Percentiles rank a stretch among this genome's conserved stretches.
Conservation (phyloP, 2,797 vertebrate species). For the Sphaeramia orbicularis region DNA sequence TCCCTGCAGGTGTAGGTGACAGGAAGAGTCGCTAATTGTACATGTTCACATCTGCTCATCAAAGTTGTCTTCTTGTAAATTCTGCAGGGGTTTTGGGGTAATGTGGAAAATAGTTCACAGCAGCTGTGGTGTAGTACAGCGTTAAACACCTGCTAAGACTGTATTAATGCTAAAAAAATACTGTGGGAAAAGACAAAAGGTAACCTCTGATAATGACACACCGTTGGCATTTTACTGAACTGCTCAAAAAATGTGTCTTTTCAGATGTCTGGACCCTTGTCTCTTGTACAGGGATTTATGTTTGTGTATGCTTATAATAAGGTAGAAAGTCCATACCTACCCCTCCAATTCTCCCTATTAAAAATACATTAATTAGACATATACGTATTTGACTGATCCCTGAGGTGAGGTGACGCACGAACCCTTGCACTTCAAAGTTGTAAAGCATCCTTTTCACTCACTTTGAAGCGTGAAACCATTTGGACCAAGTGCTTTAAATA, state of each 20-base stretch:
- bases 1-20: too few relatives aligned
- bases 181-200: too few relatives aligned
- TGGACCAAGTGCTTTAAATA: conserved; percentile 22
- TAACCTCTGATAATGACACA: too few relatives aligned
- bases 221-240: too few relatives aligned
- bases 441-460: conserved; percentile 12
- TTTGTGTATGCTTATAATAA: conserved; percentile 22
- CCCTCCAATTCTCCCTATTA: background rate
- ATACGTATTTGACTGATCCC: conserved; percentile 29
- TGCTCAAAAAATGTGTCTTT: background rate
- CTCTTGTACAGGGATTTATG: background rate
- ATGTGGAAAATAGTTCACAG: too few relatives aligned
- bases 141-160: too few relatives aligned
- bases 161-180: too few relatives aligned
- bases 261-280: background rate
- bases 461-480: conserved; percentile 48
- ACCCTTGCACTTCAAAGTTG: conserved; percentile 38
- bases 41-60: too few relatives aligned
- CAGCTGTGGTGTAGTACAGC: too few relatives aligned
- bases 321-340: conserved; percentile 6
- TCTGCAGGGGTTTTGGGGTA: too few relatives aligned
- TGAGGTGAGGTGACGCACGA: conserved; percentile 17
- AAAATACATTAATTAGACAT: background rate
- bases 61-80: too few relatives aligned
- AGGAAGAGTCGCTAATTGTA: too few relatives aligned